These are phyloP conservation scores for Oreotrochilus melanogaster DNA, from an alignment of 2,113 vertebrate genomes.

Conservation along the genomic window DNA sequence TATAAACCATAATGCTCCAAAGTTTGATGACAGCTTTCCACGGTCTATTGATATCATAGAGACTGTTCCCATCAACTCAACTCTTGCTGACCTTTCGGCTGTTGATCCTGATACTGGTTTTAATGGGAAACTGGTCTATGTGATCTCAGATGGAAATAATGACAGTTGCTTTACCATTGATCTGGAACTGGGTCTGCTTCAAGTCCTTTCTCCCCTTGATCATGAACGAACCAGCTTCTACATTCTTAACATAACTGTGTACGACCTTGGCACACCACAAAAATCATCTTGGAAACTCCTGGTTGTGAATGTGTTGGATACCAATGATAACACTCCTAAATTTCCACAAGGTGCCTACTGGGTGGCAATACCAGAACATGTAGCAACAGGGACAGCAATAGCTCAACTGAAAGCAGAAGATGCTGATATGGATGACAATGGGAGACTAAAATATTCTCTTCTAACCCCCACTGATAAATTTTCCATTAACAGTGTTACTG, in stretches of 20 bases:
- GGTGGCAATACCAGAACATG: constrained; percentile 84
- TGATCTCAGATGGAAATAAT: constrained; percentile 91
- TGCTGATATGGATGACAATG: constrained; percentile 83
- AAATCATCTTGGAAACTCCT: constrained; percentile 92
- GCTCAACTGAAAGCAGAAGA: constrained; percentile 85
- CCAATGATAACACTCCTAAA: constrained; percentile 90
- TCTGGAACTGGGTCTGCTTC: constrained; percentile 87
- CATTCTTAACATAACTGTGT: constrained; percentile 93
- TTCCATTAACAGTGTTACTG: constrained; percentile 85
- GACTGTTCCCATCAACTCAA: constrained; percentile 79
- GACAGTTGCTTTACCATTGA: constrained; percentile 91
- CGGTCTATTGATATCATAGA: constrained; percentile 88
- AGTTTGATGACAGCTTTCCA: constrained; percentile 86
- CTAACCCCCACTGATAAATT: constrained; percentile 87
- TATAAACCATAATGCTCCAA: constrained; percentile 87
- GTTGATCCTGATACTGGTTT: constrained; percentile 88
- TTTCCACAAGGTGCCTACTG: constrained; percentile 89
- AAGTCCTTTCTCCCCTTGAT: constrained; percentile 86
- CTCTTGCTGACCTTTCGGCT: constrained; percentile 84
- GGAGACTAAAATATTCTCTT: constrained; percentile 84
- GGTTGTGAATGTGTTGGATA: constrained; percentile 89
- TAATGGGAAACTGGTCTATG: constrained; percentile 88
- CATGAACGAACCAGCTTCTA: constrained; percentile 90
- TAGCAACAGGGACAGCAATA: constrained; percentile 81
- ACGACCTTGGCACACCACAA: constrained; percentile 89